Evolutionary conservation across 2,113 vertebrate genomes (phyloP), one percentile per base, ranked within the genome.

Genomic region (Tonatia bakeri): DNA sequence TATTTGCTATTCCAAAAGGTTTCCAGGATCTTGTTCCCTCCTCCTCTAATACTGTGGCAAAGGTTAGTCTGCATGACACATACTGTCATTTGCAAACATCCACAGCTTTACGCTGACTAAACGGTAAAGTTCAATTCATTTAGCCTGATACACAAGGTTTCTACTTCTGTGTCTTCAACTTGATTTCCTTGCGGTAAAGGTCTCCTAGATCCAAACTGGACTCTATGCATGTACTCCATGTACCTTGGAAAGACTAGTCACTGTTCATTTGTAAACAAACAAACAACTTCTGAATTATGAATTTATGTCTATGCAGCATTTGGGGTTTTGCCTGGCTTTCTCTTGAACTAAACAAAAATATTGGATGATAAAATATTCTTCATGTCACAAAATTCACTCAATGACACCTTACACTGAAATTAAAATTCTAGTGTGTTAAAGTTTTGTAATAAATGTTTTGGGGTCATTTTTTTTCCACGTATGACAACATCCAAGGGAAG

Each of bases 271-370:
- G 50, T 72, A 40, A 47, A 80, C 36, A 43, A 43, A 43, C 5
- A 84, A n/a, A 38, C 36, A 69, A 14, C 19, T 75, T 95, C 43
- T 75, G 24, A 94, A 94, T 77, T 40, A 13, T 75, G 36, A 73
- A 11, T 19, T 79, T 86, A 33, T 15, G 54, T 47, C 79, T 89
- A 15, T 88, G 26, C 2, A 61, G 17, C n/a, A 79, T 93, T 73
- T 50, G 15, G 0, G 70, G 28, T 5, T 17, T 72, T 54, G 61
- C 50, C 12, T 67, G 83, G 59, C 17, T 54, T 94, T 84, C 43
- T 87, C 64, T n/a, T 76, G n/a, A 94, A 85, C 47, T 76, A 61
- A 91, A 40, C 24, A 88, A 80, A 96, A 75, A 79, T 67, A 76
- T 0, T n/a, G 54, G 15, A 43, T 28, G 9, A 87, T 84, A 22